These are phyloP conservation scores for Silurus glanis DNA, from an alignment of 2,113 vertebrate genomes.

Conservation along the genomic window DNA sequence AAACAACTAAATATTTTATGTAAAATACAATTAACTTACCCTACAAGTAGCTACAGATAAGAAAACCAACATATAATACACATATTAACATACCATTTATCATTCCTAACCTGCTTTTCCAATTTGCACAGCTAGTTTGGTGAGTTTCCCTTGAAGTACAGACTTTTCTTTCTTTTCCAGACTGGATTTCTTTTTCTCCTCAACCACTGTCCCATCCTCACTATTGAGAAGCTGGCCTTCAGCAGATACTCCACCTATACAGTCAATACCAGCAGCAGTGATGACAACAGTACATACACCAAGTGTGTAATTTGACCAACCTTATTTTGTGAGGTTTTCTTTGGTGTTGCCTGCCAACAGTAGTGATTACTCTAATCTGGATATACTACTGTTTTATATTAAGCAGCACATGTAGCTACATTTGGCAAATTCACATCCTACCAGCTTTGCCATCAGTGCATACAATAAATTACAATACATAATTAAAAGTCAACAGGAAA, in stretches of 20 bases:
- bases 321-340: not conserved
- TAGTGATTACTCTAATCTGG: conserved; percentile 46
- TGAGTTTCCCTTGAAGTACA: conserved; percentile 96
- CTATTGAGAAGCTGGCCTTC: conserved; percentile 94
- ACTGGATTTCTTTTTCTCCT: conserved; percentile 86
- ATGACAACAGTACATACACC: conserved; percentile 27
- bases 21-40: not conserved
- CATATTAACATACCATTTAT: not conserved
- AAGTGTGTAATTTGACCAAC: not conserved
- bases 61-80: not conserved
- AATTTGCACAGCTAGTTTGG: conserved; percentile 94
- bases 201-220: conserved; percentile 81
- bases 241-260: conserved; percentile 81
- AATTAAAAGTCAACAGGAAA: conserved; percentile 58
- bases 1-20: not conserved
- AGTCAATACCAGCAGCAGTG: conserved; percentile 54
- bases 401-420: not conserved
- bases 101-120: conserved; percentile 89
- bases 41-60: not conserved
- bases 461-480: not conserved
- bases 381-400: conserved; percentile 24
- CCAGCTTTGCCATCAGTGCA: not conserved
- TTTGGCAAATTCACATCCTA: not conserved
- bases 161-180: conserved; percentile 97
- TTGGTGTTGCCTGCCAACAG: conserved; percentile 67